Evolutionary conservation across 2,888 invertebrate species (phyloP), one percentile per base, ranked within the genome.

Genomic region (Cataglyphis livida): DNA sequence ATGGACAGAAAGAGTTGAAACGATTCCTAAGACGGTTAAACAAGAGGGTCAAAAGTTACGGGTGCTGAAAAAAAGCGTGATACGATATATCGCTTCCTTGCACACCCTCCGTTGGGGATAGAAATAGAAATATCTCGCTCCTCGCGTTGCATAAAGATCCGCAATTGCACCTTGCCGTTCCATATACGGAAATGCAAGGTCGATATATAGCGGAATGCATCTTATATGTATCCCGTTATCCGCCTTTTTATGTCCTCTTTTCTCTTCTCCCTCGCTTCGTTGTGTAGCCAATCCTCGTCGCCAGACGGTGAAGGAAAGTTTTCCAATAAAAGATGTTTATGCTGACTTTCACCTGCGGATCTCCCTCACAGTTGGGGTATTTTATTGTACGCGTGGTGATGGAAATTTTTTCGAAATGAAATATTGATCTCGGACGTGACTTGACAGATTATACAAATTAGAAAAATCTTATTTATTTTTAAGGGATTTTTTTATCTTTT

Each of bases 291-390:
- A 6, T 7, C 41, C 48, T 51, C 10, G 15, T 48, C 48, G 57
- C 9, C 21, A 51, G 35, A 64, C 65, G 51, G 57, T n/a, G 82
- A 68, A 81, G 61, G 78, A 83, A 88, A 88, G 83, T 88, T 88
- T 86, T 78, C 84, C 82, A 86, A 88, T 88, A 86, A 88, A 88
- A 83, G 83, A 88, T 88, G 76, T 86, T 88, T 83, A 83, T 82
- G 81, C 62, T 62, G 76, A 51, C 41, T 62, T 81, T 71, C 35
- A 76, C n/a, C 25, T 48, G 41, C 74, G 70, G 48, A 32, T 66
- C 82, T 38, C 25, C 1, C 21, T 28, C n/a, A 1, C 25, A 59
- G 15, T 48, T 21, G 64, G 64, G 35, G 59, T 62, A 74, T 51
- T 66, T 59, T 28, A 68, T 65, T 48, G 48, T 44, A 51, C 10